Evolutionary conservation across 2,888 invertebrate species (phyloP).

Genomic region (Apamea epomidion): DNA sequence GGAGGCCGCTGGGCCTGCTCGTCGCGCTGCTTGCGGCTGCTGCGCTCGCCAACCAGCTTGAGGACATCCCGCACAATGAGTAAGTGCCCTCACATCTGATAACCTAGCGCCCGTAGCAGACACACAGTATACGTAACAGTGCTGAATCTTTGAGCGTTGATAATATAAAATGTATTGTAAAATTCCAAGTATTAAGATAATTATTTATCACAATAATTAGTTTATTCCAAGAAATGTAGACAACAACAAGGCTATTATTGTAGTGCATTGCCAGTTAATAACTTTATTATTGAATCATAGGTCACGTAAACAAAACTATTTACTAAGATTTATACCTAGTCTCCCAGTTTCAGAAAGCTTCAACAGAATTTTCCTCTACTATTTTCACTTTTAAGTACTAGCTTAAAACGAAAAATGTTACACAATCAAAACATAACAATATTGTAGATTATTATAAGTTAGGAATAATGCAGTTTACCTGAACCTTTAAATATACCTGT

Average conservation of each 20-base stretch:
- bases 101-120: constrained; percentile 11
- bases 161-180: background rate
- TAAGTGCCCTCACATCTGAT: constrained; percentile 86
- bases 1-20: constrained; percentile 80
- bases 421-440: constrained; percentile 25
- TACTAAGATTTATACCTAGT: background rate
- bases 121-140: constrained; percentile 15
- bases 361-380: background rate
- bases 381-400: background rate
- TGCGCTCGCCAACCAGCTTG: constrained; percentile 93
- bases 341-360: background rate
- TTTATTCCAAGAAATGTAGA: constrained; percentile 12
- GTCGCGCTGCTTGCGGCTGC: constrained; percentile 80
- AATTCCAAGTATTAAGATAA: constrained; percentile 16
- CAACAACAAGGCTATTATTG: constrained; percentile 30
- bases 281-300: background rate
- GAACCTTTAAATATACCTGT: background rate
- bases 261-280: background rate
- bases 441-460: background rate
- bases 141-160: constrained; percentile 2
- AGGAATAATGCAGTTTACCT: no score
- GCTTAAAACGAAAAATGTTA: constrained; percentile 3
- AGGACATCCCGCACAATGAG: constrained; percentile 97
- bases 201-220: constrained; percentile 21
- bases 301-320: constrained; percentile 47